Percentiles rank a stretch among this genome's conserved stretches.
phyloP scores from a whole-genome alignment of 2,113 vertebrate species.

The Macquaria ambigua region DNA sequence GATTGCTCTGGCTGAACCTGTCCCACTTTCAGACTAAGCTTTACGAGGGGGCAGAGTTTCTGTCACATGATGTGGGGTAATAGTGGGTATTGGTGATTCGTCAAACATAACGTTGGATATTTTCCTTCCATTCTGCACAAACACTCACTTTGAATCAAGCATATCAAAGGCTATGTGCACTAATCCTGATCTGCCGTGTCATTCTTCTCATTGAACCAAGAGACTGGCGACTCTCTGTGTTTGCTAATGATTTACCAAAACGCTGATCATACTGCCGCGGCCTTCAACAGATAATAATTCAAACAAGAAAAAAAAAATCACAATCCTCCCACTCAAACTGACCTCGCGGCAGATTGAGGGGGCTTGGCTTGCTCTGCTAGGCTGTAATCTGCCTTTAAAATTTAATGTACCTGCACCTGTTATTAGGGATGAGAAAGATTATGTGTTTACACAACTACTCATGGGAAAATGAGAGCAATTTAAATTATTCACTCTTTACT shows the following conservation, averaged over 20 bases:
- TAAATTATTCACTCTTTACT: conserved; percentile 43
- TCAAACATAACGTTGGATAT: background rate
- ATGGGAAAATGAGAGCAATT: conserved; percentile 42
- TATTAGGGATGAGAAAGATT: conserved; percentile 32
- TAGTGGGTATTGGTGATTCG: background rate
- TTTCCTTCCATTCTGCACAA: background rate
- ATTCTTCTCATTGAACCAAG: background rate
- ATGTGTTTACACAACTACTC: conserved; percentile 42
- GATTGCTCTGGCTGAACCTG: background rate
- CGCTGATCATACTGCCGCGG: background rate
- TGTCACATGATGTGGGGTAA: background rate
- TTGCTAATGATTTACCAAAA: conserved; percentile 27
- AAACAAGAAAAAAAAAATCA: conserved; percentile 5
- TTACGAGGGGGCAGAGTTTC: conserved; percentile 1
- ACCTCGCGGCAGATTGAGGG: conserved; percentile 11
- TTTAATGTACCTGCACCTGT: conserved; percentile 54
- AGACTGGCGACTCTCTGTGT: background rate
- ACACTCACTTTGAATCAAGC: background rate
- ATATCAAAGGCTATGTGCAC: background rate
- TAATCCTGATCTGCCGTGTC: background rate
- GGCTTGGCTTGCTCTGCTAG: background rate
- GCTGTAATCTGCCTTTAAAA: conserved; percentile 55
- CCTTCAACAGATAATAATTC: conserved; percentile 8
- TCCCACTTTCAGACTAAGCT: background rate
- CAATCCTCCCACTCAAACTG: conserved; percentile 13